phyloP scores from a whole-genome alignment of 1,140 invertebrate genomes.

The Euura saliciscinereae region DNA sequence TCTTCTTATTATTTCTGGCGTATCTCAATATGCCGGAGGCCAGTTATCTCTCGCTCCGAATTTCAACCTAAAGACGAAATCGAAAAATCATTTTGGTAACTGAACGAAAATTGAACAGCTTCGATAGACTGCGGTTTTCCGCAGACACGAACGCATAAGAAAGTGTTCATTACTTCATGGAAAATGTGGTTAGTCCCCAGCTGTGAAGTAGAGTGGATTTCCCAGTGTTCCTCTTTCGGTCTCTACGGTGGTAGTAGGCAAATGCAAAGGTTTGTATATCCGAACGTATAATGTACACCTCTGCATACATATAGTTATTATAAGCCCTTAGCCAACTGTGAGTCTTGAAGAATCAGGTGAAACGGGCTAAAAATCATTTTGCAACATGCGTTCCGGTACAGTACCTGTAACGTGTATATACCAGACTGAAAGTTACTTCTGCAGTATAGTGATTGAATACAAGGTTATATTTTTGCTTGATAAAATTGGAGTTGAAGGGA shows the following conservation, averaged over 20 bases:
- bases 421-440: too few species aligned
- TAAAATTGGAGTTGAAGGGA: too few species aligned
- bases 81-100: neutral
- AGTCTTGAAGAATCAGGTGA: neutral
- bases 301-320: neutral
- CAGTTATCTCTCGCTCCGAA: neutral
- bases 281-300: neutral
- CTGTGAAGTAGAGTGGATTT: neutral
- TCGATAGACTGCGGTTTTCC: neutral
- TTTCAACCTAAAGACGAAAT: neutral
- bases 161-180: neutral
- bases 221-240: neutral
- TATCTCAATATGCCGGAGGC: neutral
- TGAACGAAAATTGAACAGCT: neutral
- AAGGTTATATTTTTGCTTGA: too few species aligned
- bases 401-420: too few species aligned
- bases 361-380: neutral
- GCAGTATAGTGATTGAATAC: too few species aligned
- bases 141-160: neutral
- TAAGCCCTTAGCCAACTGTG: neutral
- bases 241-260: neutral
- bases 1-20: neutral
- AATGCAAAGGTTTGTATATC: neutral
- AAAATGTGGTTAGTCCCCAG: conserved; percentile 5
- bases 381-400: too few species aligned